Conservation (phyloP, 2,797 vertebrate genomes). For the Brachymystax lenok region DNA sequence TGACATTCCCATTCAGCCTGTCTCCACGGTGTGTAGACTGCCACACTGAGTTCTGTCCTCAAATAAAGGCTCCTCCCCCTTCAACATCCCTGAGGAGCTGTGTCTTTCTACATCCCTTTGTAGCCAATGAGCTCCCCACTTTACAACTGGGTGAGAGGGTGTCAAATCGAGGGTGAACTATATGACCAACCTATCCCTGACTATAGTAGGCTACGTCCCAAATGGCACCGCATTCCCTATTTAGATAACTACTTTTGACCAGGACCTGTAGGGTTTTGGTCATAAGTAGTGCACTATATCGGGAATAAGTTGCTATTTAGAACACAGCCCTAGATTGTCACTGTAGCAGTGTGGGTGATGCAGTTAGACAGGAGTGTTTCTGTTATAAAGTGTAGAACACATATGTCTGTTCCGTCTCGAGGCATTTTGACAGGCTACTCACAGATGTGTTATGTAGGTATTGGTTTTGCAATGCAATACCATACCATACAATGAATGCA, state of each 20-base stretch:
- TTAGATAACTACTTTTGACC: neutral
- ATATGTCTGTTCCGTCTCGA: constrained; percentile 2
- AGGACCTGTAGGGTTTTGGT: neutral
- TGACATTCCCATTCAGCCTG: constrained; percentile 65
- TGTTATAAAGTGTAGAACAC: constrained; percentile 29
- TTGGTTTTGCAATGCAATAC: neutral
- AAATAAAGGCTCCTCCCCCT: constrained; percentile 80
- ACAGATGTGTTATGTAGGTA: neutral
- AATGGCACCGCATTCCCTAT: neutral
- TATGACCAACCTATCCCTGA: constrained; percentile 36
- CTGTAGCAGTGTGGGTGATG: constrained; percentile 45
- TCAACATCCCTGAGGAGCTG: constrained; percentile 72
- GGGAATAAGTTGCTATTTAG: neutral
- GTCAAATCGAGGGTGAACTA: constrained; percentile 70
- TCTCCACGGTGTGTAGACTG: constrained; percentile 68
- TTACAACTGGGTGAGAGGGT: constrained; percentile 76
- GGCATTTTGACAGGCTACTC: constrained; percentile 3
- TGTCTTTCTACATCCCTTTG: constrained; percentile 71
- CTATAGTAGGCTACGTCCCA: neutral
- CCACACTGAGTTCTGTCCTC: constrained; percentile 75
- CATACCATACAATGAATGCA: neutral
- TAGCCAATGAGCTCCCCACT: constrained; percentile 74
- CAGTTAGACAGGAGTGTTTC: constrained; percentile 28
- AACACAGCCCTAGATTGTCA: constrained; percentile 18
- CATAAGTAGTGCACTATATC: neutral